These are phyloP conservation scores for human (Homo sapiens) DNA, from an alignment of 2,113 vertebrate genomes.

Conservation along the genomic window DNA sequence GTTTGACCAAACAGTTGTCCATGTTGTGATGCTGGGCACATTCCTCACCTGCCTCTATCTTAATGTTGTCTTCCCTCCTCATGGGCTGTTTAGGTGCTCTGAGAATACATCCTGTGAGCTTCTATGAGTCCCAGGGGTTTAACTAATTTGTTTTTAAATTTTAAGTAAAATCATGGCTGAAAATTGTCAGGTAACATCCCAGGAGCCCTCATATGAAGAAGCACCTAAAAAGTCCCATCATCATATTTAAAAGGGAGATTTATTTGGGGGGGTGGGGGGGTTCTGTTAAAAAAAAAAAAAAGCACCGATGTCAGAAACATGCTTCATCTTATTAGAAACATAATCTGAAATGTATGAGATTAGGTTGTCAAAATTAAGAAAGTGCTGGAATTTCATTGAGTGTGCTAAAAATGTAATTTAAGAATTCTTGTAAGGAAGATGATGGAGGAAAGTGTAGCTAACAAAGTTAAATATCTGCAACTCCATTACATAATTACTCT, in stretches of 20 bases:
- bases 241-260: neutral
- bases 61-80: neutral
- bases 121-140: neutral
- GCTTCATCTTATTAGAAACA: constrained; percentile 19
- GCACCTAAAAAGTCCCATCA: neutral
- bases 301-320: neutral
- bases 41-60: neutral
- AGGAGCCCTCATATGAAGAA: neutral
- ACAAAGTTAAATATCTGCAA: neutral
- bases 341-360: neutral
- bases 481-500: neutral
- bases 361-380: neutral
- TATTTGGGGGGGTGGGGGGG: too few relatives aligned
- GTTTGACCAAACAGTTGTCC: neutral
- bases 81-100: neutral
- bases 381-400: neutral
- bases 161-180: neutral
- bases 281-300: neutral
- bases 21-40: neutral
- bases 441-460: neutral
- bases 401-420: constrained; percentile 14
- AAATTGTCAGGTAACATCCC: neutral
- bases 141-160: constrained; percentile 33
- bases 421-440: neutral
- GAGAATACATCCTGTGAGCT: neutral